Evolutionary conservation across 2,888 invertebrate species (phyloP).

Genomic region (Parnassius glacialis): DNA sequence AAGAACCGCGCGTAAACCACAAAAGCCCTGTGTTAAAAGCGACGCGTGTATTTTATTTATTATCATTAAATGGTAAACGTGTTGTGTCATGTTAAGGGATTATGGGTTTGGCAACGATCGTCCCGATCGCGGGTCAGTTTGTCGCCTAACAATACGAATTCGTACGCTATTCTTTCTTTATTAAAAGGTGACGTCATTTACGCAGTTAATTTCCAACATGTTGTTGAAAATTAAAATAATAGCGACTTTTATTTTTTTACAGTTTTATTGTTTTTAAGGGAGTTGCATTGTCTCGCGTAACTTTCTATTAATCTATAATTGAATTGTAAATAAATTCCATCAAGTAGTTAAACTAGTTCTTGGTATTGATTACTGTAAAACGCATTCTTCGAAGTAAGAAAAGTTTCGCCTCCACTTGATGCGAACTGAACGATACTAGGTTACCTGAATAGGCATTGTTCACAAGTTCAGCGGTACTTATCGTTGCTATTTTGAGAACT

Average conservation of each 20-base stretch:
- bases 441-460: conserved; percentile 25
- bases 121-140: conserved; percentile 56
- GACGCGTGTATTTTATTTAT: conserved; percentile 43
- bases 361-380: conserved; percentile 49
- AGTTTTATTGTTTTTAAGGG: conserved; percentile 23
- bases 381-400: conserved; percentile 12
- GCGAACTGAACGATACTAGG: conserved; percentile 13
- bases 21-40: conserved; percentile 36
- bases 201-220: conserved; percentile 55
- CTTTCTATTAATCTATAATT: conserved; percentile 20
- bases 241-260: conserved; percentile 30
- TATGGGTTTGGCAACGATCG: conserved; percentile 63
- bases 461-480: conserved; percentile 10
- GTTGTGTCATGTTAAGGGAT: conserved; percentile 46
- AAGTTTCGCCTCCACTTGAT: conserved; percentile 21
- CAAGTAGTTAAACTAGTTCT: conserved; percentile 40
- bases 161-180: conserved; percentile 62
- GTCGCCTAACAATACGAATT: conserved; percentile 63
- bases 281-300: conserved; percentile 66
- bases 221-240: conserved; percentile 33
- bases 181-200: conserved; percentile 75
- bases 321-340: conserved; percentile 27
- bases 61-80: conserved; percentile 25
- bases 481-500: conserved; percentile 15
- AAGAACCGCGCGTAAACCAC: conserved; percentile 35